phyloP scores from a whole-genome alignment of 2,888 invertebrate genomes.

The Platycnemis pennipes region DNA sequence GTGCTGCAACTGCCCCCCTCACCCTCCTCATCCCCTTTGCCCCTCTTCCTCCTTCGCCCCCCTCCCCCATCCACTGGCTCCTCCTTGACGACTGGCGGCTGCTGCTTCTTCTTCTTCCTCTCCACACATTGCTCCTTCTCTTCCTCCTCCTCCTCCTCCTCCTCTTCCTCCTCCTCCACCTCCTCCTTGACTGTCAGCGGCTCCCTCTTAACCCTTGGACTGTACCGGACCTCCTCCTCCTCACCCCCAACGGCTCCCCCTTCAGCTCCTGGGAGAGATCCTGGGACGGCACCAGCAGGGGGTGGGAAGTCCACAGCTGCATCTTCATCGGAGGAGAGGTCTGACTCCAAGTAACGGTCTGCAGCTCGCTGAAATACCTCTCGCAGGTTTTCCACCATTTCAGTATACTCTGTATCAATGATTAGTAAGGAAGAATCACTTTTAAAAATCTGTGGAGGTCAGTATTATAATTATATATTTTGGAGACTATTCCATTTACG shows the following conservation, averaged over 20 bases:
- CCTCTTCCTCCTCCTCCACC: background rate
- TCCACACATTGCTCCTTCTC: constrained; percentile 46
- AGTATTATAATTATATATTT: background rate
- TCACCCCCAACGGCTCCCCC: constrained; percentile 47
- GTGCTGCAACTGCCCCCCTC: constrained; percentile 69
- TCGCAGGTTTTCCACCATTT: constrained; percentile 92
- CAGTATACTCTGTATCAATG: constrained; percentile 87
- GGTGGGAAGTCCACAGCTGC: constrained; percentile 74
- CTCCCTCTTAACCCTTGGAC: background rate
- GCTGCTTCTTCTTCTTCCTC: constrained; percentile 73
- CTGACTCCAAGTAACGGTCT: constrained; percentile 90
- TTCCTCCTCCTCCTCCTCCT: background rate
- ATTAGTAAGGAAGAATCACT: background rate
- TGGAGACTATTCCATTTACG: background rate
- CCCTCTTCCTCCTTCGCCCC: constrained; percentile 68
- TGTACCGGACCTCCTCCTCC: background rate
- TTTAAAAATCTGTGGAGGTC: background rate
- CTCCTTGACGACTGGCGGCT: constrained; percentile 72
- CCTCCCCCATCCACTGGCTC: constrained; percentile 71
- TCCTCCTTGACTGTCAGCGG: background rate
- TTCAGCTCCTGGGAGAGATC: constrained; percentile 30
- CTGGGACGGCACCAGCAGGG: constrained; percentile 36
- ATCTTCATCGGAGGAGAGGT: constrained; percentile 87
- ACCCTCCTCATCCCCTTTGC: constrained; percentile 76
- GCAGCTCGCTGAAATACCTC: constrained; percentile 90